A percentile compares a stretch with the other conserved stretches of the same genome.
Evolutionary conservation across 1,140 invertebrate genomes (phyloP).

Genomic region (Pogonomyrmex californicus): DNA sequence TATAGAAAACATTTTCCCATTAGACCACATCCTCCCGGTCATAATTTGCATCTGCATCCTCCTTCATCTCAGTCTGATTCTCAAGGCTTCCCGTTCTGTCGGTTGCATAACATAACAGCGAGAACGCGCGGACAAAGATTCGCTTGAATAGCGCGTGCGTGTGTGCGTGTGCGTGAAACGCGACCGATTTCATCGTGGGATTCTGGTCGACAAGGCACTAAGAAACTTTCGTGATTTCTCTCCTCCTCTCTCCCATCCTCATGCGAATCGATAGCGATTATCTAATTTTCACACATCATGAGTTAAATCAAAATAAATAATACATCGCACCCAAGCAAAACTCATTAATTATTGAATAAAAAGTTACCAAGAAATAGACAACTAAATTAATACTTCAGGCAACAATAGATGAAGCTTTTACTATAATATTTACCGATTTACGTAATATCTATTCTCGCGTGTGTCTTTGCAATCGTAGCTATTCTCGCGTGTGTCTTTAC

Average conservation of each 20-base stretch:
- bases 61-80: slow-evolving; percentile 50
- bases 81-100: slow-evolving; percentile 31
- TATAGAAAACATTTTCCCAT: slow-evolving; percentile 70
- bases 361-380: not conserved
- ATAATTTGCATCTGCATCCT: slow-evolving; percentile 65
- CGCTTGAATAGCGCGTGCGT: slow-evolving; percentile 29
- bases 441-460: not conserved
- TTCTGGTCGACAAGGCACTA: not conserved
- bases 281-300: slow-evolving; percentile 49
- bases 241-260: not conserved
- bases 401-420: not conserved
- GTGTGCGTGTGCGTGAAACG: slow-evolving; percentile 52
- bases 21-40: slow-evolving; percentile 44
- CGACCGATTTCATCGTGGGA: slow-evolving; percentile 66
- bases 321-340: not conserved
- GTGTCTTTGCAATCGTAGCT: no score
- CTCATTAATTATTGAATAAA: not conserved
- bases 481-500: not conserved
- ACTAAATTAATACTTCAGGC: not conserved
- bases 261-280: slow-evolving; percentile 48
- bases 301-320: not conserved
- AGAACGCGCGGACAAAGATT: slow-evolving; percentile 32
- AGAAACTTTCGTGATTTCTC: not conserved
- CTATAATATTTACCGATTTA: not conserved
- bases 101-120: slow-evolving; percentile 49